Evolutionary conservation across 2,888 invertebrate species (phyloP).

Genomic region (Eupithecia subumbrata): DNA sequence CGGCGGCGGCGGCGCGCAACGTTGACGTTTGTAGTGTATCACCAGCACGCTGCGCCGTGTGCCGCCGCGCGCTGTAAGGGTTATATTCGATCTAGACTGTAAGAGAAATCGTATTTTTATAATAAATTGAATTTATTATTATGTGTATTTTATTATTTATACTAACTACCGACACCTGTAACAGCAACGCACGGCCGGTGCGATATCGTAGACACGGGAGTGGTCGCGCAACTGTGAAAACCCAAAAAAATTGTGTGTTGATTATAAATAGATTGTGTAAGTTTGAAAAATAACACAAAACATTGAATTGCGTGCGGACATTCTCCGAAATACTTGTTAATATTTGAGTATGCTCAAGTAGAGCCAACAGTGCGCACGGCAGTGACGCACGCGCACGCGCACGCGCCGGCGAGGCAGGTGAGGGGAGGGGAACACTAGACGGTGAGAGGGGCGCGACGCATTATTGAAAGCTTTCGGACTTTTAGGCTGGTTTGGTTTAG

Average conservation of each 20-base stretch:
- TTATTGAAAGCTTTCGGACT: background rate
- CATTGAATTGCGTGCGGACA: background rate
- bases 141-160: conserved; percentile 48
- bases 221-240: background rate
- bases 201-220: too few relatives aligned
- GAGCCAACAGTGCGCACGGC: too few relatives aligned
- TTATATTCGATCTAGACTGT: conserved; percentile 46
- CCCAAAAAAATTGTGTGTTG: background rate
- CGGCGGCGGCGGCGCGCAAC: background rate
- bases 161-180: background rate
- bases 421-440: background rate
- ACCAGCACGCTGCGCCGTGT: background rate
- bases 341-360: background rate
- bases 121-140: conserved; percentile 61
- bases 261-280: background rate
- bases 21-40: background rate
- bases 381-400: background rate
- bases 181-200: too few relatives aligned
- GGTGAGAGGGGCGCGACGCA: background rate
- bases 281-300: background rate
- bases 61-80: conserved; percentile 2
- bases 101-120: conserved; percentile 58
- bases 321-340: background rate
- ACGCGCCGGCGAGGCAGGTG: too few relatives aligned
- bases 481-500: background rate